Evolutionary conservation across 2,888 invertebrate genomes (phyloP), one percentile per base, ranked within the genome.

Genomic region (Fabriciana adippe): DNA sequence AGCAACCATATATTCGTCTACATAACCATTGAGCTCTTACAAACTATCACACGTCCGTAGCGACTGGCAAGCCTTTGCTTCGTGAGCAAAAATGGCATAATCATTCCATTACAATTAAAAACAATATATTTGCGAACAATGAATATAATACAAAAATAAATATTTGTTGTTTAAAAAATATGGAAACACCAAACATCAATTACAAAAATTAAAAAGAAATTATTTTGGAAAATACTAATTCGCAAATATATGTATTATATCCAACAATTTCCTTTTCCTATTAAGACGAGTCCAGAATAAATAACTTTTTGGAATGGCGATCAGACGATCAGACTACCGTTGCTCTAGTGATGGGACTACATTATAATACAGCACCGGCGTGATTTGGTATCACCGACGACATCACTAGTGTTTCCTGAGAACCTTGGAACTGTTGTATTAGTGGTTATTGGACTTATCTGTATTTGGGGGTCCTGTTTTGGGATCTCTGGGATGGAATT

Each of bases 331-430:
- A 88, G 88, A 88, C 87, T 89, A 75, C 81, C 53, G 64, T 51
- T 54, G 16, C 54, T 54, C 54, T 47, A 61, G 60, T 69, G 64
- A 62, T 66, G 64, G 51, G 16, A 35, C 57, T 94, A 96, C 95
- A 96, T 95, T 70, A 97, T 92, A 72, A 94, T 87, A 87, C 96
- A 97, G 89, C 97, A 97, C 81, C 95, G 93, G 87, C 92, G 95
- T 78, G 94, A 95, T 80, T 93, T 94, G 69, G 94, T 93, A 82
- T 97, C 96, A 73, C 96, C 96, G 69, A 96, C 94, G 71, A 96
- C 95, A 77, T 97, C 97, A 78, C 96, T 95, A 31, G 96, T 96
- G 81, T 96, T 94, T 15, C 97, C 97, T 14, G 95, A 94, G 85
- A 95, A 96, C 74, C 95, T 90, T 54, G 94, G 93, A 50, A 94